Evolutionary conservation across 1,140 invertebrate species (phyloP).

Genomic region (Zaprionus taronus): DNA sequence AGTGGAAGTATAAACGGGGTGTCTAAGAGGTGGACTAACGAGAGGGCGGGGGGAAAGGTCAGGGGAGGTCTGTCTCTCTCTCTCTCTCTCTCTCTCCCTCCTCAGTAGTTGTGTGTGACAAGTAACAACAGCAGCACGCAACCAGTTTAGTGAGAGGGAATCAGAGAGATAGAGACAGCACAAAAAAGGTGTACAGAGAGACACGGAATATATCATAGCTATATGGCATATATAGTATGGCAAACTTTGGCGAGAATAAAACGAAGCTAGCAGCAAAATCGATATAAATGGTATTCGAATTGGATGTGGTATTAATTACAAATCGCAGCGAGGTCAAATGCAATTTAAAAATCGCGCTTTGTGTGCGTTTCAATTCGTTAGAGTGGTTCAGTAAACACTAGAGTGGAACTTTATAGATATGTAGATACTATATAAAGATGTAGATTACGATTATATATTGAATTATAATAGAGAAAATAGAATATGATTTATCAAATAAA

Average conservation of each 20-base stretch:
- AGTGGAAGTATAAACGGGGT: constrained; percentile 25
- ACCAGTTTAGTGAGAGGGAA: neutral
- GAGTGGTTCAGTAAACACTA: too few species aligned
- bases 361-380: neutral
- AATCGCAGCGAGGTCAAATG: constrained; percentile 1
- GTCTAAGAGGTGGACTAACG: neutral
- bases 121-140: constrained; percentile 4
- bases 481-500: too few species aligned
- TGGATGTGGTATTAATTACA: constrained; percentile 5
- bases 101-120: neutral
- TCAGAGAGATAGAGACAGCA: neutral
- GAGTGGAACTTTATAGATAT: too few species aligned
- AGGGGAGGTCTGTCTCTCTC: too few species aligned
- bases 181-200: neutral
- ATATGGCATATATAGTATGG: neutral
- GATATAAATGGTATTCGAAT: neutral
- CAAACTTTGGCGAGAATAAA: neutral
- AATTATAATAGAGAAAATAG: too few species aligned
- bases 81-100: too few species aligned
- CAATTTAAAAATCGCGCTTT: neutral
- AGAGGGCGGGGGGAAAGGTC: neutral
- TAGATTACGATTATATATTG: too few species aligned
- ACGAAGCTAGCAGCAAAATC: neutral
- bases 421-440: too few species aligned
- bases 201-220: neutral